These are phyloP conservation scores for Dusona sp. DNA, from an alignment of 2,888 invertebrate genomes.

Conservation along the genomic window DNA sequence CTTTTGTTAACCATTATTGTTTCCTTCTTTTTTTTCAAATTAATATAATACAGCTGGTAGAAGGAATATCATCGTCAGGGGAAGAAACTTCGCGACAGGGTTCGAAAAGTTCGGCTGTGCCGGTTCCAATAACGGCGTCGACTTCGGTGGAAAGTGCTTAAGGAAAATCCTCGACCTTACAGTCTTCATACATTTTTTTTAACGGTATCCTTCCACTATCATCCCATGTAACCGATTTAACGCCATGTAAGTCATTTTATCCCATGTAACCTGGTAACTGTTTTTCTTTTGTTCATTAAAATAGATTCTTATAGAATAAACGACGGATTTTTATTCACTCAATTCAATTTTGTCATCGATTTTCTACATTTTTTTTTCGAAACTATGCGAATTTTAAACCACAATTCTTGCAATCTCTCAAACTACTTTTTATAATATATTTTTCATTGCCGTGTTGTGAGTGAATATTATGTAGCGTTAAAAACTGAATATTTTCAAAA, in stretches of 20 bases:
- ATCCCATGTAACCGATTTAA: conserved; percentile 42
- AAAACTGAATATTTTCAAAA: neutral
- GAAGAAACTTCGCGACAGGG: conserved; percentile 74
- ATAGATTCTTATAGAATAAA: neutral
- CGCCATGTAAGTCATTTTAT: neutral
- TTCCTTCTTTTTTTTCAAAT: conserved; percentile 45
- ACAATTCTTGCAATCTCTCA: neutral
- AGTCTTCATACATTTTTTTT: neutral
- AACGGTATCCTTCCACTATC: neutral
- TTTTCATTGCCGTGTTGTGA: neutral
- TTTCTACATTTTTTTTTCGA: neutral
- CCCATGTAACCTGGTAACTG: neutral
- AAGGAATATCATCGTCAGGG: conserved; percentile 72
- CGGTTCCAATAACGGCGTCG: conserved; percentile 72
- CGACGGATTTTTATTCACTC: neutral
- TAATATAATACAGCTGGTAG: conserved; percentile 76
- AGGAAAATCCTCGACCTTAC: conserved; percentile 34
- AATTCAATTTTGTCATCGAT: neutral
- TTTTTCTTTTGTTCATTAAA: neutral
- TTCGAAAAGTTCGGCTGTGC: conserved; percentile 73
- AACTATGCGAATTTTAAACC: neutral
- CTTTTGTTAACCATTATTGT: conserved; percentile 46
- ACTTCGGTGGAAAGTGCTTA: conserved; percentile 72
- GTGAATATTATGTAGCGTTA: neutral
- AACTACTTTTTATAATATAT: neutral